Evolutionary conservation across 92 coral and sea anemone genomes (phyloP), one percentile per base, ranked within the genome.

Genomic region (Palythoa grandiflora): DNA sequence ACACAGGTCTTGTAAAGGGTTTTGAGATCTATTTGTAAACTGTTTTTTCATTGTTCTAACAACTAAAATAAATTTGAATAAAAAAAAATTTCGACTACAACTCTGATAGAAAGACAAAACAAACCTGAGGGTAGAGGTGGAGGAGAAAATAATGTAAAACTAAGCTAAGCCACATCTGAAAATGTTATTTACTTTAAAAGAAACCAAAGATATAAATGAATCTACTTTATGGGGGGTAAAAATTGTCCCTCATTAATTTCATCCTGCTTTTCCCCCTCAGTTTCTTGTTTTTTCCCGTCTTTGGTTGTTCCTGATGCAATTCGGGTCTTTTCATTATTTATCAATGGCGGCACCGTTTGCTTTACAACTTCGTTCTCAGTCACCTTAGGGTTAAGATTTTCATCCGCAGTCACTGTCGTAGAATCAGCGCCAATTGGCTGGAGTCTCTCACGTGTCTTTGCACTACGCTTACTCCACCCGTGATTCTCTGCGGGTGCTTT

Each of bases 381-480:
- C 13, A 75, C 86, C 59, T 81, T 81, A 20, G 75, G 2, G 38
- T 47, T 81, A 21, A 60, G 55, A 14, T 65, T 65, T 48, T 81
- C 86, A 44, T 81, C 63, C 40, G 86, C 40, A 21, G 75, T 81
- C 16, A 50, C 74, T 2, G 28, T 10, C 65, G 86, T 65, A n/a
- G 86, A 66, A 68, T 81, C 86, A 16, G 86, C 86, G 28, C 86
- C 86, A 39, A 81, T 81, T 66, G 95, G 95, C 36, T 91, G 96
- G 38, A 93, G 90, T 73, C 93, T 89, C 78, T 93, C 93, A 38
- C 92, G 93, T 61, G 93, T 91, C 75, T 91, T 85, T 7, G 93
- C 96, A 80, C 93, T 91, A 74, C 97, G 93, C 57, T 93, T 94
- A 78, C 60, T 89, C 98, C 96, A 93, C 44, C 88, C 88, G 28